Evolutionary conservation across 2,797 vertebrate genomes (phyloP).

Genomic region (Jordanella pulchra): DNA sequence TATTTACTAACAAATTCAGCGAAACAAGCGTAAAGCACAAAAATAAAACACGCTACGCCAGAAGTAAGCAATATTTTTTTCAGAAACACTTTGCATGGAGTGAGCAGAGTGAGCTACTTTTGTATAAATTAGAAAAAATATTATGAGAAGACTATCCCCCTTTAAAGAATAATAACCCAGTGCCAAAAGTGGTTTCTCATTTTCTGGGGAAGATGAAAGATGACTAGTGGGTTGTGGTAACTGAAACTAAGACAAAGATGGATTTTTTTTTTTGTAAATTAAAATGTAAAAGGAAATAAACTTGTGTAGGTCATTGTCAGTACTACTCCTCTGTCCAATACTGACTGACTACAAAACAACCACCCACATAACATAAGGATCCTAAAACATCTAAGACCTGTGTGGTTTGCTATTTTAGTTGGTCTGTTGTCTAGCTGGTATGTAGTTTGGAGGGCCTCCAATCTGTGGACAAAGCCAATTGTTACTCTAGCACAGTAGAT

Average conservation of each 20-base stretch:
- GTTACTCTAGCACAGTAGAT: slow-evolving; percentile 52
- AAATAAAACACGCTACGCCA: no score
- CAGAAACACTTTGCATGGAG: no score
- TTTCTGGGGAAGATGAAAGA: slow-evolving; percentile 44
- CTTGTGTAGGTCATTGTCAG: slow-evolving; percentile 33
- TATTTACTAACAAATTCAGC: no score
- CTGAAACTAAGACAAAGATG: slow-evolving; percentile 36
- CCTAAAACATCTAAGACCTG: slow-evolving; percentile 63
- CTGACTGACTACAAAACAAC: slow-evolving; percentile 48
- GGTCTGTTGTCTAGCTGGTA: slow-evolving; percentile 68
- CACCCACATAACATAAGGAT: slow-evolving; percentile 31
- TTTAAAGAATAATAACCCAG: slow-evolving; percentile 40
- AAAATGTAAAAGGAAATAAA: slow-evolving; percentile 62
- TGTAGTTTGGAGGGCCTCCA: slow-evolving; percentile 65
- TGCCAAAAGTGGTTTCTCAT: slow-evolving; percentile 50
- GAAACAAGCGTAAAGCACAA: no score
- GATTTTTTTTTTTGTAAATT: slow-evolving; percentile 49
- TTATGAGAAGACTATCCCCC: no score
- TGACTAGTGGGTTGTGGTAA: slow-evolving; percentile 26
- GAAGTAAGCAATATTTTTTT: no score
- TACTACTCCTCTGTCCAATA: slow-evolving; percentile 34
- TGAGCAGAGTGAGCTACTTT: no score
- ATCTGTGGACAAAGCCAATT: slow-evolving; percentile 70
- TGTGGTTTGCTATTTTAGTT: slow-evolving; percentile 75
- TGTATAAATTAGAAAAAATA: no score